phyloP scores from a whole-genome alignment of 2,113 vertebrate species.

The Cebus imitator region DNA sequence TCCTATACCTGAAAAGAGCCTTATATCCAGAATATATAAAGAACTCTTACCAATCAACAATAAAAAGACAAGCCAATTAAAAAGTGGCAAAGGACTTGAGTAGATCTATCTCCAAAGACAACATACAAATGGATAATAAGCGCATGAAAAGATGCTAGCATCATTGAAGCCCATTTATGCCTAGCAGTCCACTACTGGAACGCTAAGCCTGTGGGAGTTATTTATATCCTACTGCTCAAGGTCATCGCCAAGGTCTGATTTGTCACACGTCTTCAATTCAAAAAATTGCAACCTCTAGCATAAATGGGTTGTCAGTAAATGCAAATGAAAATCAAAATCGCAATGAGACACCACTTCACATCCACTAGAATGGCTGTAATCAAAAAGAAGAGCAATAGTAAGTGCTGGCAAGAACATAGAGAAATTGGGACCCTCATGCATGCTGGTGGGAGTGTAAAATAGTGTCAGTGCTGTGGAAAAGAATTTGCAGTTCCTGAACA shows the following conservation, averaged over 20 bases:
- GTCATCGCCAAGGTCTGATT: too few species aligned
- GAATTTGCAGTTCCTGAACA: background rate
- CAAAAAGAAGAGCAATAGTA: background rate
- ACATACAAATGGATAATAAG: background rate
- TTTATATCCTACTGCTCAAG: too few species aligned
- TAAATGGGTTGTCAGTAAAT: background rate
- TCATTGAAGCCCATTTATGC: background rate
- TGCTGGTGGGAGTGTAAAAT: background rate
- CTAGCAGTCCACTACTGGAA: too few species aligned
- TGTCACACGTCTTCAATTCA: too few species aligned
- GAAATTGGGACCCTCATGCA: background rate
- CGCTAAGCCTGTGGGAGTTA: too few species aligned
- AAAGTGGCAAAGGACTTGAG: background rate
- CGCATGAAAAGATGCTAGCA: background rate
- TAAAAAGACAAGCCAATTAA: background rate
- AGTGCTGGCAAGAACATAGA: background rate
- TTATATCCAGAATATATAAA: background rate
- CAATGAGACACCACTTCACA: background rate
- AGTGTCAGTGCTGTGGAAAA: background rate
- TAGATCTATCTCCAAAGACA: background rate
- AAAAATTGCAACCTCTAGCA: too few species aligned
- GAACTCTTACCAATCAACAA: background rate
- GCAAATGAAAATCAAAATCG: background rate
- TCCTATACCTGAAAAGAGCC: background rate
- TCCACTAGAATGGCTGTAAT: background rate